Evolutionary conservation across 1,140 invertebrate genomes (phyloP).

Genomic region (Drusus annulatus): DNA sequence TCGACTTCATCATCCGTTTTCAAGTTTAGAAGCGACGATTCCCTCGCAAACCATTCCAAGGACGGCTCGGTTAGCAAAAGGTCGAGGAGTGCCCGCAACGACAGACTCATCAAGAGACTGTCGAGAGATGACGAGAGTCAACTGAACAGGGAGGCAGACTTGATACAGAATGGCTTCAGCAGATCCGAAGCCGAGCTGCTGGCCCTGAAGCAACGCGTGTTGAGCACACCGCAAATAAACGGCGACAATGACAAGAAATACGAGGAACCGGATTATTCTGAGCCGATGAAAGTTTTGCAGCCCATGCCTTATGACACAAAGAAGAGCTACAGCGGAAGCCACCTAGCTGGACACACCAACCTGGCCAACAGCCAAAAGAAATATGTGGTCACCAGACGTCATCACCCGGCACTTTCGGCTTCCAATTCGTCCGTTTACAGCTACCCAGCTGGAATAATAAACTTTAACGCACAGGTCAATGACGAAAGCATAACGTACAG

Average conservation of each 20-base stretch:
- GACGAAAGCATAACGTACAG: conserved; percentile 71
- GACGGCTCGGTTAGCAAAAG: conserved; percentile 71
- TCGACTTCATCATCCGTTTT: conserved; percentile 77
- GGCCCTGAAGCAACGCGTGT: conserved; percentile 62
- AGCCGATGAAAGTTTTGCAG: conserved; percentile 43
- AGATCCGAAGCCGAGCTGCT: conserved; percentile 70
- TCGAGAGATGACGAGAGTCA: conserved; percentile 79
- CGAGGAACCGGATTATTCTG: conserved; percentile 53
- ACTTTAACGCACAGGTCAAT: conserved; percentile 71
- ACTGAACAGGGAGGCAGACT: conserved; percentile 73
- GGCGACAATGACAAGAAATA: conserved; percentile 35
- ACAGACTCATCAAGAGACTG: conserved; percentile 82
- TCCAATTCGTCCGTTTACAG: conserved; percentile 71
- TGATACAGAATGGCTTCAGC: conserved; percentile 68
- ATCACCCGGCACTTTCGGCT: conserved; percentile 66
- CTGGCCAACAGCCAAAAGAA: conserved; percentile 15
- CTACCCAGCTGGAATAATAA: conserved; percentile 69
- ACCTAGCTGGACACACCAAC: conserved; percentile 62
- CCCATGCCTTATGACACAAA: conserved; percentile 48
- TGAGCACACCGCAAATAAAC: conserved; percentile 59
- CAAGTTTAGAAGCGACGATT: conserved; percentile 79
- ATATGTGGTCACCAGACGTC: conserved; percentile 52
- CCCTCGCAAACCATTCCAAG: conserved; percentile 71
- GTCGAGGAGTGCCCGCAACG: conserved; percentile 80
- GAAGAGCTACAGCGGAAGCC: conserved; percentile 62